phyloP scores from a whole-genome alignment of 2,888 invertebrate genomes.

The Opisthograptis luteolata region DNA sequence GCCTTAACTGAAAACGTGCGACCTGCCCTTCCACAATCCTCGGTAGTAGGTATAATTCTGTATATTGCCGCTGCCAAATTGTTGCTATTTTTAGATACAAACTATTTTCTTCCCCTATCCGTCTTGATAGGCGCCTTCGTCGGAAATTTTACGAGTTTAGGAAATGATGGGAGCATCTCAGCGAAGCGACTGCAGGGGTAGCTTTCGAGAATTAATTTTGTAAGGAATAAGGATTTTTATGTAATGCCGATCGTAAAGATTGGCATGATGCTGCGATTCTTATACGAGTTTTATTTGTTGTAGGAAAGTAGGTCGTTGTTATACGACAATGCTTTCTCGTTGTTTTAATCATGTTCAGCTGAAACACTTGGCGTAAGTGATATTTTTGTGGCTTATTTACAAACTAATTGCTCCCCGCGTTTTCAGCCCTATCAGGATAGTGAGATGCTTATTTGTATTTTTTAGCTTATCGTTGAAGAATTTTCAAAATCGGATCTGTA shows the following conservation, averaged over 20 bases:
- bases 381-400: too few species aligned
- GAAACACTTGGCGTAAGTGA: too few species aligned
- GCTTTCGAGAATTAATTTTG: conserved; percentile 33
- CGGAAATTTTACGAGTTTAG: conserved; percentile 44
- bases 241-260: conserved; percentile 23
- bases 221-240: conserved; percentile 23
- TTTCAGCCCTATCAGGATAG: too few species aligned
- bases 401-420: too few species aligned
- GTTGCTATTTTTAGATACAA: conserved; percentile 40
- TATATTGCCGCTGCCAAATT: conserved; percentile 37
- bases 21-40: conserved; percentile 47
- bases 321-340: neutral
- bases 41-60: conserved; percentile 37
- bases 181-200: conserved; percentile 19
- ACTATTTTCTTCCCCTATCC: conserved; percentile 38
- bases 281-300: conserved; percentile 2
- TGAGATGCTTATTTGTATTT: too few species aligned
- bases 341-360: too few species aligned
- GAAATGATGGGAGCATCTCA: conserved; percentile 39
- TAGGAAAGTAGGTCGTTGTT: neutral
- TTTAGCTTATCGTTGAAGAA: too few species aligned
- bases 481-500: too few species aligned
- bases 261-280: conserved; percentile 21
- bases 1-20: conserved; percentile 27
- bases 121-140: conserved; percentile 39